Conservation (phyloP, 2,888 invertebrate genomes). For the Diplolepis rosae region DNA sequence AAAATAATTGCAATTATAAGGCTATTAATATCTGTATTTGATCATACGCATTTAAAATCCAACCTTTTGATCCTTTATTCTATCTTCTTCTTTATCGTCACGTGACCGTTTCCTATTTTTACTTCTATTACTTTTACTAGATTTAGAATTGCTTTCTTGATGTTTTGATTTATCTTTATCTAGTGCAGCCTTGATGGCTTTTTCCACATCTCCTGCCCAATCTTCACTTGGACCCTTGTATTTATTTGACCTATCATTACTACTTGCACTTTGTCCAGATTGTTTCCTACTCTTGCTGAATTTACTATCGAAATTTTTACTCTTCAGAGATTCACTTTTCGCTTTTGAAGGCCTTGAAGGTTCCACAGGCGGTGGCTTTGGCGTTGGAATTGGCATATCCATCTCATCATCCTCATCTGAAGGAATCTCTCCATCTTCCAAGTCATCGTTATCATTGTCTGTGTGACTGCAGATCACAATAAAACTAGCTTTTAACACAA, state of each 20-base stretch:
- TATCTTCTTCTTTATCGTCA: constrained; percentile 75
- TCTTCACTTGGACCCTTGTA: constrained; percentile 79
- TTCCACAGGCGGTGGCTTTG: constrained; percentile 52
- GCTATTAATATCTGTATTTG: too few species aligned
- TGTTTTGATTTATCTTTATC: constrained; percentile 78
- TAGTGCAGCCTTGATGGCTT: constrained; percentile 84
- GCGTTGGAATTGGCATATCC: constrained; percentile 44
- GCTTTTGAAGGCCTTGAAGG: constrained; percentile 61
- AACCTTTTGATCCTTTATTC: constrained; percentile 72
- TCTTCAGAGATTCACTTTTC: constrained; percentile 69
- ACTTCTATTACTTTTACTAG: constrained; percentile 60
- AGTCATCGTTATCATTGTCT: constrained; percentile 77
- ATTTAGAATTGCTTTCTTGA: constrained; percentile 60
- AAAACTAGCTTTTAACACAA: background rate
- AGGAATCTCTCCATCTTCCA: constrained; percentile 92
- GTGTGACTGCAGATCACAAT: constrained; percentile 38
- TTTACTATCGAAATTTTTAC: constrained; percentile 66
- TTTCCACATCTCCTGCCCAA: constrained; percentile 86
- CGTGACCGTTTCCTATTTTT: constrained; percentile 65
- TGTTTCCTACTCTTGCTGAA: constrained; percentile 64
- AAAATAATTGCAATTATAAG: constrained; percentile 28
- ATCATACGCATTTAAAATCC: constrained; percentile 29
- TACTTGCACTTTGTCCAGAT: constrained; percentile 53
- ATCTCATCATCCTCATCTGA: constrained; percentile 78
- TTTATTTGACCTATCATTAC: constrained; percentile 74